phyloP scores from a whole-genome alignment of 92 coral and sea anemone species.

The Porites lobata region DNA sequence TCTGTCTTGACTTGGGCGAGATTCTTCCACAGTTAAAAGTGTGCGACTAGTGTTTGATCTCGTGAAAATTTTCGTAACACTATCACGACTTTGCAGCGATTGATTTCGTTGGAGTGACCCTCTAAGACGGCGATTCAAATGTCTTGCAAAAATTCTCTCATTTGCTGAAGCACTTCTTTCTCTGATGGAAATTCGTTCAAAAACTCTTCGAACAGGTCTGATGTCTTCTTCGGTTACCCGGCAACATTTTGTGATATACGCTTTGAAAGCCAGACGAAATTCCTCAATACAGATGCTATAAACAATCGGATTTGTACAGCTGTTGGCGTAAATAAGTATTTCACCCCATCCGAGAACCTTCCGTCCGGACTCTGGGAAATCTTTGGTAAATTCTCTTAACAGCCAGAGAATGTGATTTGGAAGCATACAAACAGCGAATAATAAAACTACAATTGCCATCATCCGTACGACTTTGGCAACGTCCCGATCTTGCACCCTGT shows the following conservation, averaged over 20 bases:
- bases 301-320: slow-evolving; percentile 90
- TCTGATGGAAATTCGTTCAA: slow-evolving; percentile 84
- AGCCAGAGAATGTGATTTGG: slow-evolving; percentile 92
- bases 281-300: slow-evolving; percentile 92
- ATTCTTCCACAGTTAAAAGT: neutral
- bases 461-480: slow-evolving; percentile 85
- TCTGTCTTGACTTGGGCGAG: slow-evolving; percentile 18
- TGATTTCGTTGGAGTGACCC: slow-evolving; percentile 36
- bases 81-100: slow-evolving; percentile 30
- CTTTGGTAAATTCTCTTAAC: slow-evolving; percentile 64
- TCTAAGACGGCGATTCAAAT: slow-evolving; percentile 48
- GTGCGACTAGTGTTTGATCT: slow-evolving; percentile 32
- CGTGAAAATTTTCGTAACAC: slow-evolving; percentile 10
- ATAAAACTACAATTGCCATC: slow-evolving; percentile 82
- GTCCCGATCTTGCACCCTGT: slow-evolving; percentile 84
- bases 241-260: slow-evolving; percentile 88
- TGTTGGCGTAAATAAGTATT: slow-evolving; percentile 82
- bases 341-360: slow-evolving; percentile 85
- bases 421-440: slow-evolving; percentile 88
- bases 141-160: slow-evolving; percentile 67
- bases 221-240: slow-evolving; percentile 90
- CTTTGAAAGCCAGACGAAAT: slow-evolving; percentile 86
- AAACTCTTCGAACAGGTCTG: slow-evolving; percentile 75
- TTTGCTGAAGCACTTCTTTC: slow-evolving; percentile 73
- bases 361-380: slow-evolving; percentile 35